Evolutionary conservation across 1,140 invertebrate species (phyloP).

Genomic region (Ruditapes philippinarum): DNA sequence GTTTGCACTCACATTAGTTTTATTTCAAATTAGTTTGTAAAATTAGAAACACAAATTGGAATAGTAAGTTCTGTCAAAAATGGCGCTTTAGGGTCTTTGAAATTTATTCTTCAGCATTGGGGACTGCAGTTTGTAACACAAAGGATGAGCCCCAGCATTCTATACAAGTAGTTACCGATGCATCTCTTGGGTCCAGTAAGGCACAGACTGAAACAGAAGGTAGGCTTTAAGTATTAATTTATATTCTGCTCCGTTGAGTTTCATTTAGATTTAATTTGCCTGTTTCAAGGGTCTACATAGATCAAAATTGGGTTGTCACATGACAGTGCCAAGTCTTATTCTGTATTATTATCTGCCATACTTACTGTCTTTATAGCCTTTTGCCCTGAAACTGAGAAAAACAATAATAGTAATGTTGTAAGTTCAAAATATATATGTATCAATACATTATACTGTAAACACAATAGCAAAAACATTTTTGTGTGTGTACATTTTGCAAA

Average conservation of each 20-base stretch:
- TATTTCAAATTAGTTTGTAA: slow-evolving; percentile 44
- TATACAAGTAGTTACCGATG: slow-evolving; percentile 31
- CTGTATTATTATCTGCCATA: slow-evolving; percentile 43
- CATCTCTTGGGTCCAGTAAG: slow-evolving; percentile 40
- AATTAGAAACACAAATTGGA: slow-evolving; percentile 41
- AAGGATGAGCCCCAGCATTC: slow-evolving; percentile 36
- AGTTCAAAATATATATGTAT: slow-evolving; percentile 44
- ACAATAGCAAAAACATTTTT: slow-evolving; percentile 17
- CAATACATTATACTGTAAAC: slow-evolving; percentile 46
- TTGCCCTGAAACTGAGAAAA: slow-evolving; percentile 13
- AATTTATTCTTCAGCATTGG: slow-evolving; percentile 36
- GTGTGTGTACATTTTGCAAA: no score
- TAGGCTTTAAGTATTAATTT: slow-evolving; percentile 22
- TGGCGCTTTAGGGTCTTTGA: slow-evolving; percentile 24
- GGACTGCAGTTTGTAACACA: slow-evolving; percentile 25
- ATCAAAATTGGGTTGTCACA: slow-evolving; percentile 39
- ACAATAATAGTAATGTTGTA: slow-evolving; percentile 30
- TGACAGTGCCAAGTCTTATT: slow-evolving; percentile 36
- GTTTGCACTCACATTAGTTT: slow-evolving; percentile 39
- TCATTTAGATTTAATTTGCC: slow-evolving; percentile 46
- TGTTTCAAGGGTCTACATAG: slow-evolving; percentile 43
- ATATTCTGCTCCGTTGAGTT: no score
- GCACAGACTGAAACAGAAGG: slow-evolving; percentile 35
- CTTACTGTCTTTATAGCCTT: slow-evolving; percentile 26
- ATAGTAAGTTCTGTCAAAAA: slow-evolving; percentile 41